These are phyloP conservation scores for Acleris emargana DNA, from an alignment of 2,888 invertebrate species.

Conservation along the genomic window DNA sequence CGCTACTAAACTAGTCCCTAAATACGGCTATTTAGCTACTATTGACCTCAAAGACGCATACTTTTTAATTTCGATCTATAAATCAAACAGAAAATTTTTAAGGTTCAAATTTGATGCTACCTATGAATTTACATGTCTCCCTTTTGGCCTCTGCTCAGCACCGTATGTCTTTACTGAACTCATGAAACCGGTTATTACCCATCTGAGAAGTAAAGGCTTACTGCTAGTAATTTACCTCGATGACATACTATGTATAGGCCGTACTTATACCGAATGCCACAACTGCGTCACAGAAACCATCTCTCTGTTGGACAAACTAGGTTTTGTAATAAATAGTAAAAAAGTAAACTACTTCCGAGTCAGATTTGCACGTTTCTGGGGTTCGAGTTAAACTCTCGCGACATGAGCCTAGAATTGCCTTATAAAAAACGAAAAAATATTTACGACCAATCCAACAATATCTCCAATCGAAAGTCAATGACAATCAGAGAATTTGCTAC, in stretches of 20 bases:
- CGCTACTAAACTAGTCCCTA: no score
- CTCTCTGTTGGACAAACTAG: conserved; percentile 16
- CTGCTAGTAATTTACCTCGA: conserved; percentile 16
- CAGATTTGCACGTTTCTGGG: not conserved
- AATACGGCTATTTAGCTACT: no score
- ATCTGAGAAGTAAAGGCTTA: conserved; percentile 16
- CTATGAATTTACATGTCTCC: conserved; percentile 7
- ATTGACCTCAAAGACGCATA: no score
- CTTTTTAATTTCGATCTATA: no score
- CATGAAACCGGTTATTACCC: conserved; percentile 8
- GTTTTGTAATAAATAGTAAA: conserved; percentile 21
- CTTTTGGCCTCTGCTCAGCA: conserved; percentile 21
- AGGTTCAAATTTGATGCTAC: not conserved
- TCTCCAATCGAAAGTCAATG: not conserved
- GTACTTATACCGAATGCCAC: conserved; percentile 13
- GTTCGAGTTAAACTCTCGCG: not conserved
- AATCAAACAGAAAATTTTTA: no score
- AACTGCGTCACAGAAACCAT: conserved; percentile 23
- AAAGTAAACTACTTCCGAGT: not conserved
- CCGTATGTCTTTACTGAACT: conserved; percentile 15
- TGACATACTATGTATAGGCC: conserved; percentile 23
- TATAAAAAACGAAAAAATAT: not conserved
- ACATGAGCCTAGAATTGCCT: not conserved
- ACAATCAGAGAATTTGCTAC: not conserved
- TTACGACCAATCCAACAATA: not conserved